Evolutionary conservation across 2,888 invertebrate genomes (phyloP), one percentile per base, ranked within the genome.

Genomic region (Drosophila peninsularis): DNA sequence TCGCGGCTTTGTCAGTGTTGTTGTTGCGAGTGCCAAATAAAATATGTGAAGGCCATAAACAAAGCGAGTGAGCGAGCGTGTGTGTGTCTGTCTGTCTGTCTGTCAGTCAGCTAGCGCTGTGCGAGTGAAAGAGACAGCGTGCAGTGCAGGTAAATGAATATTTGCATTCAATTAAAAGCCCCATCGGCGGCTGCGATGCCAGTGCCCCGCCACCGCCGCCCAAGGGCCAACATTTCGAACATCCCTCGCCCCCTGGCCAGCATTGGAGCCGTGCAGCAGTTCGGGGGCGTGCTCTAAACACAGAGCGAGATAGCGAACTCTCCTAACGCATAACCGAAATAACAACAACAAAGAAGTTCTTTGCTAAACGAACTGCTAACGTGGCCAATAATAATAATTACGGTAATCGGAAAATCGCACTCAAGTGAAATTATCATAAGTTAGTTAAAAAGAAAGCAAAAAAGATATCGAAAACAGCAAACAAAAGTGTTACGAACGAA

Each of bases 101-200:
- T 21, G 41, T 14, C 34, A 24, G 44, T 4, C 11, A 11, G 34
- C 13, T 0, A 5, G 30, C n/a, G 6, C n/a, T 45, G 13, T 42
- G 37, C 45, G 56, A 49, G 21, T 47, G 64, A 47, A 17, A 24
- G 34, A 61, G 30, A 47, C 21, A 39, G 39, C 52, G 37, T 37
- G 37, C n/a, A 14, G 37, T 73, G 63, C 62, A 74, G 72, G 78
- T 78, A 63, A 79, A 78, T 78, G 76, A 72, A 78, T 78, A 78
- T 78, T 78, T 78, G 80, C 78, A 79, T 78, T 79, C 80, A 79
- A 78, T 78, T 78, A 78, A 79, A 72, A 78, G 66, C 42, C 63
- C 71, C 69, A 60, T 69, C 65, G 80, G 88, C 80, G 82, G 82
- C 86, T 76, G 65, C 63, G 61, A 87, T 83, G 88, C 82, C 82